Evolutionary conservation across 2,888 invertebrate species (phyloP).

Genomic region (Choreutis nemorana): DNA sequence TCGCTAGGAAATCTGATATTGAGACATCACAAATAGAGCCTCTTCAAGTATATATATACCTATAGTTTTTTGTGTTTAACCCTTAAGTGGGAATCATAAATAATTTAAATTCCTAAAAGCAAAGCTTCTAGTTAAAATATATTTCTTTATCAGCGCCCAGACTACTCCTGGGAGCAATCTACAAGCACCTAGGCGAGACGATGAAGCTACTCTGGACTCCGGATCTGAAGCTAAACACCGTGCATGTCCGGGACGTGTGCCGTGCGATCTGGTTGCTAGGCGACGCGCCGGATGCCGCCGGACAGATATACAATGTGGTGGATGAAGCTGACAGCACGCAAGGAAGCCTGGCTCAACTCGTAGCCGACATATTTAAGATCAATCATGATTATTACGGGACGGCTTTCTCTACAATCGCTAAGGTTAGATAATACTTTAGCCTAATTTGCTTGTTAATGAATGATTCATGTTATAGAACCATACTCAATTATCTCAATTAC

Average conservation of each 20-base stretch:
- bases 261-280: conserved; percentile 81
- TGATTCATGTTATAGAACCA: no score
- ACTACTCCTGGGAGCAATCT: conserved; percentile 86
- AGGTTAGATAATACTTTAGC: no score
- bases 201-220: conserved; percentile 93
- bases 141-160: conserved; percentile 71
- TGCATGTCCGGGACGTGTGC: conserved; percentile 86
- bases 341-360: conserved; percentile 80
- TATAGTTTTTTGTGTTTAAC: no score
- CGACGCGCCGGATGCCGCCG: conserved; percentile 50
- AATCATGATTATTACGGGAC: conserved; percentile 89
- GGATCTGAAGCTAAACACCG: conserved; percentile 84
- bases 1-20: no score
- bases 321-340: conserved; percentile 86
- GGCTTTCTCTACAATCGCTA: conserved; percentile 80
- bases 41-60: no score
- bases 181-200: conserved; percentile 86
- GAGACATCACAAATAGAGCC: no score
- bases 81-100: no score
- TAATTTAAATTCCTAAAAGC: background rate
- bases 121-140: conserved; percentile 7
- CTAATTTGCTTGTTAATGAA: no score
- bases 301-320: conserved; percentile 81
- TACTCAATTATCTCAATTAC: no score
- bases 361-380: conserved; percentile 85